Evolutionary conservation across 1,140 invertebrate species (phyloP).

Genomic region (Melanaphis sacchari): DNA sequence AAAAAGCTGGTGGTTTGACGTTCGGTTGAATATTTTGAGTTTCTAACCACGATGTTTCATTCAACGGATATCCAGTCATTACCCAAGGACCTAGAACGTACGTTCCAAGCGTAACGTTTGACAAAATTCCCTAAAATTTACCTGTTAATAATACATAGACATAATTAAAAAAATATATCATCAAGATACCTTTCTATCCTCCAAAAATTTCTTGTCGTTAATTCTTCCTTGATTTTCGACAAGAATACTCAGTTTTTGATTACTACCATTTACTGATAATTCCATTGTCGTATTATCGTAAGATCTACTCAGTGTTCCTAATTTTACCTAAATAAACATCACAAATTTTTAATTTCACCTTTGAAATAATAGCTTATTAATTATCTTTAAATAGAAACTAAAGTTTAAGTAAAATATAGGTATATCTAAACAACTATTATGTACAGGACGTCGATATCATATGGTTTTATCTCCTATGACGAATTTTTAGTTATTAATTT

Average conservation of each 20-base stretch:
- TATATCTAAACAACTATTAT: not conserved
- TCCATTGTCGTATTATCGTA: not conserved
- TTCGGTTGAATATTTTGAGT: not conserved
- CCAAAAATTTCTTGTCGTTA: conserved; percentile 77
- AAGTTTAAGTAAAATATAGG: not conserved
- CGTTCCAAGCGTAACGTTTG: conserved; percentile 26
- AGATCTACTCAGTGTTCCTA: conserved; percentile 13
- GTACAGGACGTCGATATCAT: not conserved
- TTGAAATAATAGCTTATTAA: not conserved
- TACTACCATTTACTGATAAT: not conserved
- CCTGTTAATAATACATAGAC: not conserved
- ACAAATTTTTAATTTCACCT: not conserved
- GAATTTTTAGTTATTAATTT: not conserved
- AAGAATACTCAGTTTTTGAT: conserved; percentile 19
- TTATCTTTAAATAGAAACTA: not conserved
- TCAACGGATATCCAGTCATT: conserved; percentile 55
- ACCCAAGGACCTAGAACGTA: conserved; percentile 43
- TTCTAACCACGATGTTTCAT: conserved; percentile 51
- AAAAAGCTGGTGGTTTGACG: conserved; percentile 39
- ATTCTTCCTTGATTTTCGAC: conserved; percentile 51
- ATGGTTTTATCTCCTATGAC: not conserved
- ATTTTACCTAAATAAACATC: not conserved
- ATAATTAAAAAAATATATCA: not conserved
- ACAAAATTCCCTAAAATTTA: conserved; percentile 48
- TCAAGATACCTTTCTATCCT: conserved; percentile 65